Evolutionary conservation across 1,140 invertebrate species (phyloP), one percentile per base, ranked within the genome.

Genomic region (Mycetomoellerius zeteki): DNA sequence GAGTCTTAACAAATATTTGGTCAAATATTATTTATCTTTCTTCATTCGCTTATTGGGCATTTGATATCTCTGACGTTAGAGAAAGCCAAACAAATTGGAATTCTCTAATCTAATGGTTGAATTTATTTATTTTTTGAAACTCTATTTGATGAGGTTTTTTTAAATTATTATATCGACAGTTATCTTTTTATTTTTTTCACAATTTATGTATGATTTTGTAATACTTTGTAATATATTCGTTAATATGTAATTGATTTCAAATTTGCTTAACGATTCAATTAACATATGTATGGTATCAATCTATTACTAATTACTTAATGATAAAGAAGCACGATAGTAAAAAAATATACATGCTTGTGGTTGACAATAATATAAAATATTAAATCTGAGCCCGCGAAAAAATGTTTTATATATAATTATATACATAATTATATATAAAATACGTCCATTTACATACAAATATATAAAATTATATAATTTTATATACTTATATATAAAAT

Each of bases 341-440:
- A 27, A 30, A 30, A 16, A 19, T 33, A 19, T 30, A 76, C 14
- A 21, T 16, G 16, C 52, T 21, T 58, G 30, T 16, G 16, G 19
- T 75, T 75, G 19, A 54, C n/a, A 37, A 16, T 76, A 43, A 76
- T 0, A 60, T 60, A 10, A 76, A 76, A 58, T 21, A 43, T 76
- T 76, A 60, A 37, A 16, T 8, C 7, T 76, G 2, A n/a, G n/a
- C n/a, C n/a, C n/a, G n/a, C n/a, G n/a, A n/a, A n/a, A n/a, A n/a
- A n/a, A n/a, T n/a, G n/a, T n/a, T n/a, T n/a, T n/a, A n/a, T n/a
- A n/a, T n/a, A n/a, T n/a, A n/a, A n/a, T n/a, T n/a, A n/a, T n/a
- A n/a, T n/a, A n/a, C n/a, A n/a, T n/a, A n/a, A n/a, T n/a, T n/a
- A n/a, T n/a, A n/a, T n/a, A n/a, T n/a, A n/a, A n/a, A n/a, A n/a